phyloP scores from a whole-genome alignment of 2,113 vertebrate species.

The Entelurus aequoreus region DNA sequence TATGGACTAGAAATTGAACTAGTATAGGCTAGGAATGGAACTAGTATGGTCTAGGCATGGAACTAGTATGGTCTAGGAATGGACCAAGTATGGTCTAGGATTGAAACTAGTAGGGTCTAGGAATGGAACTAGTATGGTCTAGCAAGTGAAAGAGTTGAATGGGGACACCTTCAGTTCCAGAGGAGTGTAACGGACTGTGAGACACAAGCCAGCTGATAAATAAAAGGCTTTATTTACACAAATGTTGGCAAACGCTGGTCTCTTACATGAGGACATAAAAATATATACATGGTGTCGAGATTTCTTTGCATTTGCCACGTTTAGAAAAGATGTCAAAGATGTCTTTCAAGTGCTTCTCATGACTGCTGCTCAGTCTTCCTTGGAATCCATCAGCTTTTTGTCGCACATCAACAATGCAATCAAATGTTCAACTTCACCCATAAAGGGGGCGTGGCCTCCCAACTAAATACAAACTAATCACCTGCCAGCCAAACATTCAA shows the following conservation, averaged over 20 bases:
- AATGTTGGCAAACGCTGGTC: constrained; percentile 67
- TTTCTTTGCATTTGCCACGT: constrained; percentile 50
- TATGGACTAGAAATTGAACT: no score
- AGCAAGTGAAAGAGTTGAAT: no score
- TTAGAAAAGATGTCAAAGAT: constrained; percentile 51
- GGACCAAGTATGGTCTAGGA: no score
- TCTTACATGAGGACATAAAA: constrained; percentile 68
- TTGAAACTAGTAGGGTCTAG: no score
- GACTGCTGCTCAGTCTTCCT: constrained; percentile 3
- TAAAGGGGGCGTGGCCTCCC: no score
- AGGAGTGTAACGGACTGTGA: not conserved
- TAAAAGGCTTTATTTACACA: constrained; percentile 76
- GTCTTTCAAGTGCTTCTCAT: constrained; percentile 32
- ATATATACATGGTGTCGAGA: constrained; percentile 68
- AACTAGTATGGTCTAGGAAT: no score
- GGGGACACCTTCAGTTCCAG: no score
- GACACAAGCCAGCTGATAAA: constrained; percentile 55
- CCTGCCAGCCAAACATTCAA: not conserved
- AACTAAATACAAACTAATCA: not conserved
- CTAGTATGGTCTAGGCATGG: no score
- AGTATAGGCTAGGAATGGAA: no score
- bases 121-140: no score
- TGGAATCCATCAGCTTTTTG: constrained; percentile 15
- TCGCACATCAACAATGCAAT: not conserved
- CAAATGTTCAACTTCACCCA: constrained; percentile 6